Evolutionary conservation across 2,888 invertebrate species (phyloP).

Genomic region (Brachylomia viminalis): DNA sequence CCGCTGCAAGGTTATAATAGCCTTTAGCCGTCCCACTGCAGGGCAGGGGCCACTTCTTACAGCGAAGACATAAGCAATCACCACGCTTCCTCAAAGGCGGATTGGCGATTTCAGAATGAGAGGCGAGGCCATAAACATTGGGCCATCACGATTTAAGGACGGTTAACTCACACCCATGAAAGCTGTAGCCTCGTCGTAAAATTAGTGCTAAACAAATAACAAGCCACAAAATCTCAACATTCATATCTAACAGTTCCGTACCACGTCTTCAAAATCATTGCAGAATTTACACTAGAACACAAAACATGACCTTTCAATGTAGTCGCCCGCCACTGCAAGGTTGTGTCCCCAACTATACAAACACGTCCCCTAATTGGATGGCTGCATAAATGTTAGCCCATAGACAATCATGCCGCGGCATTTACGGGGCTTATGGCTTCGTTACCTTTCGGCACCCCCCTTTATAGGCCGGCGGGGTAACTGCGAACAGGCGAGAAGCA

Average conservation of each 20-base stretch:
- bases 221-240: not conserved
- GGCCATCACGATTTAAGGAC: not conserved
- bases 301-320: conserved; percentile 51
- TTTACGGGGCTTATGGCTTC: conserved; percentile 78
- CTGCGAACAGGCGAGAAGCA: conserved; percentile 9
- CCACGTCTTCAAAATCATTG: conserved; percentile 3
- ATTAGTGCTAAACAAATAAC: not conserved
- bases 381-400: conserved; percentile 83
- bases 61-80: too few relatives aligned
- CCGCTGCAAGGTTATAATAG: too few relatives aligned
- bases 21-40: too few relatives aligned
- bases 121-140: too few relatives aligned
- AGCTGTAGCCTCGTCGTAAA: not conserved
- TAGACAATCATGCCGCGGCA: conserved; percentile 83
- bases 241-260: not conserved
- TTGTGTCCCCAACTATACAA: conserved; percentile 60
- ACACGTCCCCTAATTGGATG: conserved; percentile 82
- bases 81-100: too few relatives aligned
- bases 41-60: too few relatives aligned
- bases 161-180: not conserved
- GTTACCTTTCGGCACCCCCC: conserved; percentile 75
- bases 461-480: conserved; percentile 69
- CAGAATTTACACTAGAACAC: conserved; percentile 18
- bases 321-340: conserved; percentile 58
- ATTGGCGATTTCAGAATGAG: too few relatives aligned